Evolutionary conservation across 2,797 vertebrate genomes (phyloP), one percentile per base, ranked within the genome.

Genomic region (Pygocentrus nattereri): DNA sequence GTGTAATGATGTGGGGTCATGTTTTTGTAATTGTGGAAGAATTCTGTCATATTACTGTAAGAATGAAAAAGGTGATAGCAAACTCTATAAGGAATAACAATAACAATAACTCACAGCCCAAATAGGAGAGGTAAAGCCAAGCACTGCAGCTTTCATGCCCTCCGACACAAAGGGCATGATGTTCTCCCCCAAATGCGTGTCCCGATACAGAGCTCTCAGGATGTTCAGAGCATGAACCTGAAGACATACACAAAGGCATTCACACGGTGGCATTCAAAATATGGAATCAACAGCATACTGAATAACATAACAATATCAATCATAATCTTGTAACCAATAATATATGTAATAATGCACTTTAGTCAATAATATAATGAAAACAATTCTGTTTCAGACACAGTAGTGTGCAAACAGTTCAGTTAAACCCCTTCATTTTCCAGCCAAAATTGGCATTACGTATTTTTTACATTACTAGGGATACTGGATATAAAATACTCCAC

Each of bases 171-270:
- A 99, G 27, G 97, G 96, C 78, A 98, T 93, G 64, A 99, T 91
- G 90, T 96, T 98, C 90, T 99, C 97, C 75, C 98, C 96, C 83
- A 98, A 92, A 69, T 96, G 97, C 0, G 97, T 96, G 90, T 99
- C 98, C 84, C 97, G 94, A 84, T 97, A 99, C 73, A 99, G 91
- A 3, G 98, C 97, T 81, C 97, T 88, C 38, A 99, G 95, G 89
- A 98, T 96, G 94, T 99, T 99, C 86, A 99, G 93, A 85, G 97
- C 96, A 47, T 99, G 98, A 86, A 99, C 98, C 97, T 99, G 88
- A 0, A 86, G 69, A 81, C 87, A 44, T 12, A 88, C 76, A 88
- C 3, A 67, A 25, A 79, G 61, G 82, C 23, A 82, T 27, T 34
- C 30, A 34, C 21, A 8, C 1, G 19, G 16, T 18, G 16, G 12